Percentiles rank a stretch among this genome's conserved stretches.
Conservation (phyloP, 2,113 vertebrate species). For the Lutjanus erythropterus region DNA sequence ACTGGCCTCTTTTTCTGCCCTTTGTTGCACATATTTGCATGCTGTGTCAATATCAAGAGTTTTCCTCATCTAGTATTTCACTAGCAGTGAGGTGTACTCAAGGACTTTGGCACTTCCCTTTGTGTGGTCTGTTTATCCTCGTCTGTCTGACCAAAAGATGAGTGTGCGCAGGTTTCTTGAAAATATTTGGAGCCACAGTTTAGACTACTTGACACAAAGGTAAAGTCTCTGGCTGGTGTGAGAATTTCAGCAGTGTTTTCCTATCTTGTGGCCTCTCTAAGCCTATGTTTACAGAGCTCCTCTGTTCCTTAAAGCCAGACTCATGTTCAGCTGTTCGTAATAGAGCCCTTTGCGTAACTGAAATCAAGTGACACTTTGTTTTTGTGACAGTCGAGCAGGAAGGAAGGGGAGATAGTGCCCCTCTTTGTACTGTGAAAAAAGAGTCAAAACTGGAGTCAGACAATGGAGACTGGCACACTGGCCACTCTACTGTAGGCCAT, state of each 20-base stretch:
- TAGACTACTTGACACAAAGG: conserved; percentile 42
- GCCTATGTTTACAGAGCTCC: conserved; percentile 65
- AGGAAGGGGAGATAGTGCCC: conserved; percentile 58
- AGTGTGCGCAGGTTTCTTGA: conserved; percentile 17
- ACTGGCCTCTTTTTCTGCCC: conserved; percentile 24
- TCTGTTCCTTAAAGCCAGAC: conserved; percentile 69
- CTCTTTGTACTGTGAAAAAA: conserved; percentile 51
- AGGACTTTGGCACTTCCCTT: conserved; percentile 11
- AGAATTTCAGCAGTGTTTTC: conserved; percentile 54
- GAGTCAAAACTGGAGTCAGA: conserved; percentile 25
- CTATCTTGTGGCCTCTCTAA: conserved; percentile 49
- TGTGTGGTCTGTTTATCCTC: conserved; percentile 28
- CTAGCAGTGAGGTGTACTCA: conserved; percentile 5
- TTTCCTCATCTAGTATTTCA: conserved; percentile 23
- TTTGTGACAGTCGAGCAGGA: conserved; percentile 62
- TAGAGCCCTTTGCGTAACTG: conserved; percentile 61
- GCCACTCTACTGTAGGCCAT: neutral
- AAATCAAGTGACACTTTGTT: conserved; percentile 73
- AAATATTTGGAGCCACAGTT: conserved; percentile 49
- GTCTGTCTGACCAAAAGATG: conserved; percentile 22
- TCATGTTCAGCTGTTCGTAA: conserved; percentile 62
- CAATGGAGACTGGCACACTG: conserved; percentile 54
- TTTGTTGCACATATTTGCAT: conserved; percentile 45
- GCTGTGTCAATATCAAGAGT: conserved; percentile 21
- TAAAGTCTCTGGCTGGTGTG: conserved; percentile 35